Evolutionary conservation across 2,888 invertebrate genomes (phyloP).

Genomic region (Ametastegia equiseti): DNA sequence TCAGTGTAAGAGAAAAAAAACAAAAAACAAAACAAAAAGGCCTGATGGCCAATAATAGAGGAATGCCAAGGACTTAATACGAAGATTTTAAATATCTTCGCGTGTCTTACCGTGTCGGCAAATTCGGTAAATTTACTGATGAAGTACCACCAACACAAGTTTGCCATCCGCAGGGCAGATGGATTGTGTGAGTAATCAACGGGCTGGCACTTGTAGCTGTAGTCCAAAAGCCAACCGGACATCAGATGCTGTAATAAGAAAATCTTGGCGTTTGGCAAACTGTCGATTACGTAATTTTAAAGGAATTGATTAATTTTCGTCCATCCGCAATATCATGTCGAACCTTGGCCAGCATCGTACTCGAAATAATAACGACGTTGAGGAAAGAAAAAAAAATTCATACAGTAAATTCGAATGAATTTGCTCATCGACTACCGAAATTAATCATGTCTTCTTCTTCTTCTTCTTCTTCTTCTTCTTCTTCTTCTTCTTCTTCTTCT

Average conservation of each 20-base stretch:
- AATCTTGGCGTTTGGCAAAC: not conserved
- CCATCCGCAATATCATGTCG: not conserved
- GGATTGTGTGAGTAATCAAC: conserved; percentile 94
- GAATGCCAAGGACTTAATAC: conserved; percentile 5
- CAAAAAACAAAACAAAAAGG: no score
- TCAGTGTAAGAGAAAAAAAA: not conserved
- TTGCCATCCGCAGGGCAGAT: conserved; percentile 85
- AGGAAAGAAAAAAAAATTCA: no score
- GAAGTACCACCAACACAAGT: conserved; percentile 93
- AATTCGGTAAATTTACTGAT: conserved; percentile 93
- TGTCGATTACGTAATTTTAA: not conserved
- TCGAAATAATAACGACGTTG: not conserved
- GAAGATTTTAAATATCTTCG: not conserved
- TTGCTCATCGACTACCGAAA: no score
- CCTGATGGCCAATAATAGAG: not conserved
- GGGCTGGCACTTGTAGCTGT: conserved; percentile 94
- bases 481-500: no score
- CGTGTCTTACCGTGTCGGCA: conserved; percentile 84
- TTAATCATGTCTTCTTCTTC: no score
- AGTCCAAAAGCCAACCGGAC: conserved; percentile 95
- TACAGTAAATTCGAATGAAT: no score
- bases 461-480: no score
- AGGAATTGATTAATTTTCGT: not conserved
- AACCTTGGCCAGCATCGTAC: not conserved
- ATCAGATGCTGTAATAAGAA: conserved; percentile 86